These are phyloP conservation scores for Euzetes globulus DNA, from an alignment of 2,888 invertebrate species.

Conservation along the genomic window DNA sequence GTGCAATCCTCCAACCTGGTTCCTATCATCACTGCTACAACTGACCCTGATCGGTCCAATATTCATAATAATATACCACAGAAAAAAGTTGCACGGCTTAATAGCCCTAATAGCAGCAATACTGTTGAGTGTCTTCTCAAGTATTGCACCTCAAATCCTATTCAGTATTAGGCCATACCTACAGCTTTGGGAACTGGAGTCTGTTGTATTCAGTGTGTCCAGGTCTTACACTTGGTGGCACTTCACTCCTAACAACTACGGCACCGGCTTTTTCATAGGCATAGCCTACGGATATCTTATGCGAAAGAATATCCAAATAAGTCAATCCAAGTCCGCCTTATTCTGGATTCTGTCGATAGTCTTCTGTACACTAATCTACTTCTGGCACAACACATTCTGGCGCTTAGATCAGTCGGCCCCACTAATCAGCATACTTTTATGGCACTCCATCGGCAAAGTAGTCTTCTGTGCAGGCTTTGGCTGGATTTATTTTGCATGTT, in stretches of 20 bases:
- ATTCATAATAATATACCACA: background rate
- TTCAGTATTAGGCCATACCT: background rate
- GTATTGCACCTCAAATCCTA: background rate
- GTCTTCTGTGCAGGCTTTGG: background rate
- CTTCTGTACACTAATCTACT: background rate
- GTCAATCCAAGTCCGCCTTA: background rate
- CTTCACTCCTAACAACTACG: background rate
- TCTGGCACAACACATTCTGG: constrained; percentile 13
- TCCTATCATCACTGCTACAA: constrained; percentile 4
- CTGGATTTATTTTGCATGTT: constrained; percentile 6
- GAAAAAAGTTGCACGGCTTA: background rate
- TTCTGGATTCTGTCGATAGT: background rate
- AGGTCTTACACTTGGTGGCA: background rate
- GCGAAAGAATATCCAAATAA: background rate
- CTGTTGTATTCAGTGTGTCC: background rate
- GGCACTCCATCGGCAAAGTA: background rate
- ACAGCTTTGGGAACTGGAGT: background rate
- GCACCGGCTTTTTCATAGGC: background rate
- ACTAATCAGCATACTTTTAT: background rate
- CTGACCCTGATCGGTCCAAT: background rate
- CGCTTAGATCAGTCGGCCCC: background rate
- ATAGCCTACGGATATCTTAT: background rate
- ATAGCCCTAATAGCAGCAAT: background rate
- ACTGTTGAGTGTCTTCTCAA: background rate
- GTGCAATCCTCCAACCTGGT: constrained; percentile 20